Evolutionary conservation across 2,113 vertebrate species (phyloP), one percentile per base, ranked within the genome.

Genomic region (Terrapene triunguis): DNA sequence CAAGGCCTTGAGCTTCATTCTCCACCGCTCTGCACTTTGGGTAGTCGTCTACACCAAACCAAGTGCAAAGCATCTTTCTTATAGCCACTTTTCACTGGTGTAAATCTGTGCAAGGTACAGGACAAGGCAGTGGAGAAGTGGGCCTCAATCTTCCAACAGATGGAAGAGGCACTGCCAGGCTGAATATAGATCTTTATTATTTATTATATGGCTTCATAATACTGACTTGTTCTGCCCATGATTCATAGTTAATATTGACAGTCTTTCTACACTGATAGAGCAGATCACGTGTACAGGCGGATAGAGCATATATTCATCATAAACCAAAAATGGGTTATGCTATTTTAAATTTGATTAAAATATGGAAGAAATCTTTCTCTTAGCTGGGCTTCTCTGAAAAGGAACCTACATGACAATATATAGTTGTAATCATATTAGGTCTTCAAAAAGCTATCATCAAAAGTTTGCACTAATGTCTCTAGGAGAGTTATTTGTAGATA

Each of bases 281-380:
- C 10, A 51, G 42, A 51, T 62, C 22, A 35, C 27, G 3, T 55
- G 27, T 84, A 62, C 21, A 78, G 32, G 81, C 22, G 1, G 1
- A 82, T 78, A 93, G 6, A 9, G 0, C 27, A 0, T 13, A 69
- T 13, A 48, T 62, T 38, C 87, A 95, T 80, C 17, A 10, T 79
- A 80, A 29, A 89, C 3, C 17, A 50, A 95, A 91, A 80, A 74
- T 50, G 35, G 51, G 51, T 82, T 82, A 38, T 42, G 21, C 84
- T 83, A 11, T 27, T 78, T 59, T 90, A 82, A 57, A 95, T 80
- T 25, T 51, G 8, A 55, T 85, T 85, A 81, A 95, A 93, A 91
- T 78, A 85, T 32, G 25, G 86, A 87, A 89, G 21, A 50, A 95
- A 92, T 50, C 47, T 62, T 74, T 38, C 69, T 29, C 13, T 44